Conservation (phyloP, 2,797 vertebrate genomes). For the Hipposideros larvatus region DNA sequence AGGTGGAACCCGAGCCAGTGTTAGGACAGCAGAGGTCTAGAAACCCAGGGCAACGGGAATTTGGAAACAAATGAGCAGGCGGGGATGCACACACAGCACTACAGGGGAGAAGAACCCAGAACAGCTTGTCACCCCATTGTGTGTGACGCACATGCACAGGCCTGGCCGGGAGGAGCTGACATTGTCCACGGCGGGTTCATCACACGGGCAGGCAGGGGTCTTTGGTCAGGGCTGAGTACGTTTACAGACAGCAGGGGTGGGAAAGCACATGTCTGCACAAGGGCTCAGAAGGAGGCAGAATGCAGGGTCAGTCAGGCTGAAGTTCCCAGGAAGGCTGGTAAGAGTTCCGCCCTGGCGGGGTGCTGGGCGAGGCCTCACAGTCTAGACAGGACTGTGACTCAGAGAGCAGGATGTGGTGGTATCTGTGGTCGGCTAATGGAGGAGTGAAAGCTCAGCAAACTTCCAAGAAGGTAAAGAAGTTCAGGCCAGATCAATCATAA, state of each 20-base stretch:
- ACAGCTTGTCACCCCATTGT: background rate
- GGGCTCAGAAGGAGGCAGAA: background rate
- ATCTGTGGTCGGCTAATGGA: background rate
- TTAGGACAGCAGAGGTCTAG: background rate
- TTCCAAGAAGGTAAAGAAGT: background rate
- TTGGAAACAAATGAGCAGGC: background rate
- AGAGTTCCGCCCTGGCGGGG: background rate
- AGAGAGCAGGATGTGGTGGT: background rate
- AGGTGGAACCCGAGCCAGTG: background rate
- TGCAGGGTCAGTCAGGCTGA: background rate
- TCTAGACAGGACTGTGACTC: background rate
- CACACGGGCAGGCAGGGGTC: background rate
- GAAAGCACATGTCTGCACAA: background rate
- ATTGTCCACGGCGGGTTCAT: background rate
- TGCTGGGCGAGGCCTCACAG: background rate
- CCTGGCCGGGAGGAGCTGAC: background rate
- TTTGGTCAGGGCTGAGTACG: background rate
- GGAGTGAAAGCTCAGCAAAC: background rate
- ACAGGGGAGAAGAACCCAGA: background rate
- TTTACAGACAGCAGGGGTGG: background rate
- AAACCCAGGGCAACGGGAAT: background rate
- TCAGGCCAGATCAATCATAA: background rate
- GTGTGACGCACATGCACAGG: background rate
- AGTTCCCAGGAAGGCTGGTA: background rate
- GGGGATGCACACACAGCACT: background rate